Conservation (phyloP, 53 echinoderm and acorn worm genomes). For the Paracentrotus lividus region DNA sequence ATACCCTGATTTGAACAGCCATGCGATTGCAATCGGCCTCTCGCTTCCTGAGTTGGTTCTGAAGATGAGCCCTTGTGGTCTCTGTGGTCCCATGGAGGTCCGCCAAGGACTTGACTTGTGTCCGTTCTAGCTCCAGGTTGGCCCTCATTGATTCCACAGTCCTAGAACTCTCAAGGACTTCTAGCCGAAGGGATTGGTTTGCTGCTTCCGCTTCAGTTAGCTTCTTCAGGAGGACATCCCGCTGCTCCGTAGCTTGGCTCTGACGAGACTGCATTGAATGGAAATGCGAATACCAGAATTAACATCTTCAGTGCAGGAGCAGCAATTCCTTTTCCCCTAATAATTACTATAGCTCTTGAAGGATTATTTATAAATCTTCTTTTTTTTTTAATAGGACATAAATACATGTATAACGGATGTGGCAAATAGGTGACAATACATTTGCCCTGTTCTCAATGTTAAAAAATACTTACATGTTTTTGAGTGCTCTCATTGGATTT, state of each 20-base stretch:
- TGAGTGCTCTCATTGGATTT: no score
- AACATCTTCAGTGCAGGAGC: no score
- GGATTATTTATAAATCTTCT: no score
- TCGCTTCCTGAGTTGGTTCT: conserved; percentile 94
- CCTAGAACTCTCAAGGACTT: conserved; percentile 76
- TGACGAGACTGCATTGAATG: conserved; percentile 68
- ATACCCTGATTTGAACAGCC: conserved; percentile 94
- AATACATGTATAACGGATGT: no score
- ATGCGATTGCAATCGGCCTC: conserved; percentile 97
- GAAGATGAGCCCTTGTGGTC: conserved; percentile 91
- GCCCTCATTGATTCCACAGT: conserved; percentile 75
- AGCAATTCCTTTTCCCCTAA: no score
- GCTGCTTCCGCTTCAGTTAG: conserved; percentile 89
- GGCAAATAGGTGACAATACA: no score
- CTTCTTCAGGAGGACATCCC: conserved; percentile 93
- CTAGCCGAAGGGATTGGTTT: conserved; percentile 81
- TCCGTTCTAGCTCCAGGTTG: conserved; percentile 81
- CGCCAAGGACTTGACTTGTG: conserved; percentile 80
- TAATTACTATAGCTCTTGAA: no score
- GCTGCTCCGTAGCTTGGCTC: conserved; percentile 84
- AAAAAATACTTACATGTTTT: no score
- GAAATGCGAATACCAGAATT: not conserved
- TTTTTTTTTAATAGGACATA: no score
- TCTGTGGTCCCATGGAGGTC: conserved; percentile 87
- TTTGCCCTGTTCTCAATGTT: no score